These are phyloP conservation scores for Zosterops hypoxanthus DNA, from an alignment of 2,113 vertebrate genomes.

Conservation along the genomic window DNA sequence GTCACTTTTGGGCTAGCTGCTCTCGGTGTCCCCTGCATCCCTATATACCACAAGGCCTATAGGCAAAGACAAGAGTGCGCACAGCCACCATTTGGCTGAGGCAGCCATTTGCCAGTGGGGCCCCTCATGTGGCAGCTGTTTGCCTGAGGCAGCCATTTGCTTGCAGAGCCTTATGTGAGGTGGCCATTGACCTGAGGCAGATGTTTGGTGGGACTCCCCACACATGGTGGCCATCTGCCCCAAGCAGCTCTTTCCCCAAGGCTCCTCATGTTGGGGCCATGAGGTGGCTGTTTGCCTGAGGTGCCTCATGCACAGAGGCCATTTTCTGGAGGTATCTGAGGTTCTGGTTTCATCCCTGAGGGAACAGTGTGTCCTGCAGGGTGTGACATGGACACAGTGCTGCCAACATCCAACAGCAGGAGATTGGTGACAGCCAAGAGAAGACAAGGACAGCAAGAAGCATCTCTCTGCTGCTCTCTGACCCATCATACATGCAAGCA, in stretches of 20 bases:
- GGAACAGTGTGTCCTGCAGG: not conserved
- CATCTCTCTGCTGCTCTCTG: not conserved
- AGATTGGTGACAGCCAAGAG: not conserved
- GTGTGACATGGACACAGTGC: not conserved
- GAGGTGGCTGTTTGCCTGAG: not conserved
- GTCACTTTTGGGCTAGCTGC: not conserved
- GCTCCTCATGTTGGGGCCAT: rapidly evolving
- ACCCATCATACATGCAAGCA: rapidly evolving
- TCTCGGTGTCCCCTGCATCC: not conserved
- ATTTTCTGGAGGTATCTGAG: not conserved
- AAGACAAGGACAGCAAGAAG: rapidly evolving
- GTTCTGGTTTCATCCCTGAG: not conserved
- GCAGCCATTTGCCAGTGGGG: rapidly evolving
- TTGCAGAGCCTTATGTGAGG: not conserved
- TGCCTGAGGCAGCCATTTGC: not conserved
- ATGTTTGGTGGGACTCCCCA: not conserved
- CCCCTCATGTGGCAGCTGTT: rapidly evolving
- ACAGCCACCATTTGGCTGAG: rapidly evolving
- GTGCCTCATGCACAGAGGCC: rapidly evolving
- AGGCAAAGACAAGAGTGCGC: rapidly evolving
- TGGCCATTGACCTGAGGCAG: not conserved
- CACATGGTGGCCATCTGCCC: rapidly evolving
- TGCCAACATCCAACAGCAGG: not conserved
- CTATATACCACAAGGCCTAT: rapidly evolving
- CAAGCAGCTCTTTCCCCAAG: rapidly evolving